These are phyloP conservation scores for silkworm (Bombyx mori) DNA, from an alignment of 1,140 invertebrate species.

Conservation along the genomic window DNA sequence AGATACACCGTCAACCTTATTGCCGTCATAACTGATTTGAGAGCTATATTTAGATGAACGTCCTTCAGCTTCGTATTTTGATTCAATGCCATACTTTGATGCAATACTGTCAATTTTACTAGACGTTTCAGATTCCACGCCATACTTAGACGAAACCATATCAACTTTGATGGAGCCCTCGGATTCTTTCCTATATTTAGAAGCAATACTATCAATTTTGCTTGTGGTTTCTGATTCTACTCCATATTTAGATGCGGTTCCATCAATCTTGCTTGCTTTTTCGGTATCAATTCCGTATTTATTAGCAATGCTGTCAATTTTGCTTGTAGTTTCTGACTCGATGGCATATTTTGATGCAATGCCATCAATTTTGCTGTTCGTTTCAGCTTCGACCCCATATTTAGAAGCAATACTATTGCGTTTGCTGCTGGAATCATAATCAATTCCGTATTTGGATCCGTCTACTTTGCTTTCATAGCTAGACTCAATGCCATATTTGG, in stretches of 20 bases:
- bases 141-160: background rate
- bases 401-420: slow-evolving; percentile 41
- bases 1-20: slow-evolving; percentile 39
- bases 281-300: slow-evolving; percentile 14
- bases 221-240: slow-evolving; percentile 36
- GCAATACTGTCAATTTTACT: slow-evolving; percentile 33
- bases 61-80: slow-evolving; percentile 3
- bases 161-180: slow-evolving; percentile 2
- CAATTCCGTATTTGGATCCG: slow-evolving; percentile 39
- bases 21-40: slow-evolving; percentile 35
- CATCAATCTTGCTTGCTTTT: slow-evolving; percentile 22
- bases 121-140: slow-evolving; percentile 23
- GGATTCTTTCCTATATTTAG: slow-evolving; percentile 46
- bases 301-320: slow-evolving; percentile 10
- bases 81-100: slow-evolving; percentile 29
- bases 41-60: slow-evolving; percentile 24
- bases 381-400: slow-evolving; percentile 32
- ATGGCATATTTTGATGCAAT: slow-evolving; percentile 35
- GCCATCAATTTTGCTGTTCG: slow-evolving; percentile 36
- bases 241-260: slow-evolving; percentile 27
- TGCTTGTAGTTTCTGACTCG: slow-evolving; percentile 22
- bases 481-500: slow-evolving; percentile 42
- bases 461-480: slow-evolving; percentile 32
- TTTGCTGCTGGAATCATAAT: slow-evolving; percentile 28
- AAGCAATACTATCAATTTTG: slow-evolving; percentile 52